phyloP scores from a whole-genome alignment of 2,797 vertebrate genomes.

The Diglossa cyanea region DNA sequence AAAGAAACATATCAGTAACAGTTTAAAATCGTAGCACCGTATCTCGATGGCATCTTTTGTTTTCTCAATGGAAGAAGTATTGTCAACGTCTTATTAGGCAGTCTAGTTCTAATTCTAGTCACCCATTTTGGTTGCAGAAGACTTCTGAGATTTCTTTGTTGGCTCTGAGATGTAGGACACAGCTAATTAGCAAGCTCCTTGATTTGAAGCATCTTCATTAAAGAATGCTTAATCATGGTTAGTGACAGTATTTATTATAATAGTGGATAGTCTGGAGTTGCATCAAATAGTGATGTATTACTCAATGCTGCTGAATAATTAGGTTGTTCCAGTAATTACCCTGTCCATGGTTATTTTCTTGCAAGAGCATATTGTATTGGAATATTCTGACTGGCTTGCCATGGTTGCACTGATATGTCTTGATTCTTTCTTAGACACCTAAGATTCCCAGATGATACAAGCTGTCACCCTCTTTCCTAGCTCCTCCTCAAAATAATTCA shows the following conservation, averaged over 20 bases:
- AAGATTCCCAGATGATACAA: not conserved
- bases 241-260: constrained; percentile 53
- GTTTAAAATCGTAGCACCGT: not conserved
- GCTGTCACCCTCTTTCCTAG: not conserved
- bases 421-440: not conserved
- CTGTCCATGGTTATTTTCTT: not conserved
- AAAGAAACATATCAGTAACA: not conserved
- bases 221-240: constrained; percentile 28
- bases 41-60: not conserved
- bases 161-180: not conserved
- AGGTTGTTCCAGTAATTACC: not conserved
- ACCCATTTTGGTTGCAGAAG: not conserved
- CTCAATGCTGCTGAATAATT: constrained; percentile 6
- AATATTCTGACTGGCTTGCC: not conserved
- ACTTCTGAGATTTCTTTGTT: constrained; percentile 19
- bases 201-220: constrained; percentile 43
- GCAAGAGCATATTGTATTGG: not conserved
- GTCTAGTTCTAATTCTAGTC: not conserved
- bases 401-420: not conserved
- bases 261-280: constrained; percentile 1
- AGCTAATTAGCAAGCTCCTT: constrained; percentile 25
- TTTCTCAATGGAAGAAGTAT: not conserved
- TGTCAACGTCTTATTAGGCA: not conserved
- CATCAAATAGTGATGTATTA: constrained; percentile 40
- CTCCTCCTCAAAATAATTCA: not conserved